Evolutionary conservation across 2,888 invertebrate genomes (phyloP).

Genomic region (Chymomyza amoena): DNA sequence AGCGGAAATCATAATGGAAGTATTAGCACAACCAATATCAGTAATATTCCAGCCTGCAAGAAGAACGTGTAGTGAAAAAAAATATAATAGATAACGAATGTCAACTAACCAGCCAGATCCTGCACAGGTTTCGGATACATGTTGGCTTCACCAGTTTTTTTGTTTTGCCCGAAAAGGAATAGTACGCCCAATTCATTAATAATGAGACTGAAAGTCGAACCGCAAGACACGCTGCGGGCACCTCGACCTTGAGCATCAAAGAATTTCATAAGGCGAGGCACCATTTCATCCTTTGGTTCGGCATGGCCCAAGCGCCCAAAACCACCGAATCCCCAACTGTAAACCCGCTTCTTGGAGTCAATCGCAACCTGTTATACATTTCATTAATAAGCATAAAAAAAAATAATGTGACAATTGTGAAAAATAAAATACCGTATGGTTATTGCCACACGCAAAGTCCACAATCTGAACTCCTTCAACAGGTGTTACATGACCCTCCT

Average conservation of each 20-base stretch:
- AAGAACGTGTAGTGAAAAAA: background rate
- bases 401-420: background rate
- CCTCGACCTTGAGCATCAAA: slow-evolving; percentile 92
- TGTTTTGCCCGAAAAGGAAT: slow-evolving; percentile 94
- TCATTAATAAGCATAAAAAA: background rate
- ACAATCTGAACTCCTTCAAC: slow-evolving; percentile 92
- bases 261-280: slow-evolving; percentile 91
- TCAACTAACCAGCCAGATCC: slow-evolving; percentile 85
- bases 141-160: slow-evolving; percentile 95
- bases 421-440: slow-evolving; percentile 85
- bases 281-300: slow-evolving; percentile 94
- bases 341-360: slow-evolving; percentile 92
- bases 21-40: slow-evolving; percentile 89
- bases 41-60: slow-evolving; percentile 91
- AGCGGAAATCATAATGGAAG: slow-evolving; percentile 91
- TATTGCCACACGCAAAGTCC: slow-evolving; percentile 93
- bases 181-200: slow-evolving; percentile 87
- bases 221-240: slow-evolving; percentile 89
- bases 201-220: slow-evolving; percentile 91
- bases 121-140: slow-evolving; percentile 98
- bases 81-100: background rate
- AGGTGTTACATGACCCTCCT: slow-evolving; percentile 90
- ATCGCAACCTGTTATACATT: slow-evolving; percentile 84
- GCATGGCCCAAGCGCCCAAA: slow-evolving; percentile 96
- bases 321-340: slow-evolving; percentile 97